Conservation (phyloP, 2,888 invertebrate genomes). For the Onthophagus sagittarius region DNA sequence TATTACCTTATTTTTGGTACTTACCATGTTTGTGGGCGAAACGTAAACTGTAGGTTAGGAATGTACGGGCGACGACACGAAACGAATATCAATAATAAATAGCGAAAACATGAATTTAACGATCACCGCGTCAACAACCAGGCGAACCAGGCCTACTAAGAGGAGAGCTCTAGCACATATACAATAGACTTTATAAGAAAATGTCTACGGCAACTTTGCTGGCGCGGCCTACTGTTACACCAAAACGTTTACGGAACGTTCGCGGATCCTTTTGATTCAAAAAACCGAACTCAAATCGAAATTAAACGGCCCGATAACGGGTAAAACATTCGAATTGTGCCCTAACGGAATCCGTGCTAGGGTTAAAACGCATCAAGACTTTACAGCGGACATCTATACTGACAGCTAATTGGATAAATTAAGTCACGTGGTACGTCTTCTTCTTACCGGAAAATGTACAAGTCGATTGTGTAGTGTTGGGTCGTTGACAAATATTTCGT, state of each 20-base stretch:
- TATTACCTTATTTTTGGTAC: constrained; percentile 17
- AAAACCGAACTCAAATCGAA: not conserved
- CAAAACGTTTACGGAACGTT: not conserved
- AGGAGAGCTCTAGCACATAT: constrained; percentile 1
- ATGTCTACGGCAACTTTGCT: not conserved
- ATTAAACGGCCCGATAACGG: too few species aligned
- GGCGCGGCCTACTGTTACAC: not conserved
- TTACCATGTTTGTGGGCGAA: constrained; percentile 28
- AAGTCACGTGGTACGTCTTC: constrained; percentile 34
- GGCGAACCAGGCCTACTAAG: not conserved
- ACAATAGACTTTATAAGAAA: constrained; percentile 6
- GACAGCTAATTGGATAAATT: constrained; percentile 36
- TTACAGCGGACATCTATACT: constrained; percentile 33
- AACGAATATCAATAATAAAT: constrained; percentile 33
- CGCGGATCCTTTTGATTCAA: not conserved
- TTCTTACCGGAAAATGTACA: constrained; percentile 20
- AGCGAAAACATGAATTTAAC: constrained; percentile 42
- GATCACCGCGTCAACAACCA: constrained; percentile 43
- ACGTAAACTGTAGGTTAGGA: constrained; percentile 25
- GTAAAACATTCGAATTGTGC: constrained; percentile 1
- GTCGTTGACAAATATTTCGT: not conserved
- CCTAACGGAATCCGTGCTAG: constrained; percentile 21
- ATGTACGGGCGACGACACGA: constrained; percentile 29
- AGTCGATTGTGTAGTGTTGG: constrained; percentile 11
- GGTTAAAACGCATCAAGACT: constrained; percentile 37